Conservation (phyloP, 1,140 invertebrate species). For the Drosophila navojoa region DNA sequence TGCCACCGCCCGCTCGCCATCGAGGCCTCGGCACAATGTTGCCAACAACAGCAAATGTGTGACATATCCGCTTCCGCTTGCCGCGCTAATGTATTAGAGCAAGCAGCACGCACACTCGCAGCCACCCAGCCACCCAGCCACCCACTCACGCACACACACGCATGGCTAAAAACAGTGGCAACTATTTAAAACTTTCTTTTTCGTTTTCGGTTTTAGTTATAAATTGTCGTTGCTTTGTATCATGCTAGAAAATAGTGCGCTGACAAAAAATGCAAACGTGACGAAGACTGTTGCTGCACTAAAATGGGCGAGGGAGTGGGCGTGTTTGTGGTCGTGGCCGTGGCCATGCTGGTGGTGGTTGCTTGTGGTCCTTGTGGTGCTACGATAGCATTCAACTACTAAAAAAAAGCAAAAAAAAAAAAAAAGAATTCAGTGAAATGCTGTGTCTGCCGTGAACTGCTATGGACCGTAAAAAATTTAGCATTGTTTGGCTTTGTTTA, state of each 20-base stretch:
- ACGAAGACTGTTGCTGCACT: slow-evolving; percentile 8
- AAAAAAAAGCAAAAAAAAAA: slow-evolving; percentile 12
- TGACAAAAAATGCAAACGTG: slow-evolving; percentile 49
- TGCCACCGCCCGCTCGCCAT: neutral
- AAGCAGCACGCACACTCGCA: slow-evolving; percentile 15
- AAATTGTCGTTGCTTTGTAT: slow-evolving; percentile 54
- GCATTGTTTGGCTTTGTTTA: slow-evolving; percentile 6
- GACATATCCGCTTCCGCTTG: slow-evolving; percentile 77
- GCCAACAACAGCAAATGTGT: slow-evolving; percentile 78
- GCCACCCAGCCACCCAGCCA: slow-evolving; percentile 3
- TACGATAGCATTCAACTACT: slow-evolving; percentile 46
- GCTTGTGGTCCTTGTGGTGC: neutral
- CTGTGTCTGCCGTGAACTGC: neutral
- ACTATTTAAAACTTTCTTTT: slow-evolving; percentile 42
- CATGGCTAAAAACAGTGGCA: slow-evolving; percentile 14
- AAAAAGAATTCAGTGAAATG: neutral
- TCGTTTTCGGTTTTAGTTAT: slow-evolving; percentile 25
- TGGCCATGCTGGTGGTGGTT: neutral
- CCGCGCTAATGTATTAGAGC: slow-evolving; percentile 68
- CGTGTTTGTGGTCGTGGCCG: too few species aligned
- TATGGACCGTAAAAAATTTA: neutral
- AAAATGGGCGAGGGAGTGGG: too few species aligned
- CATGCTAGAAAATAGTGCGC: slow-evolving; percentile 36
- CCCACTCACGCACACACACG: slow-evolving; percentile 1
- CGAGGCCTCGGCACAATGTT: slow-evolving; percentile 57